Base-by-base conservation (phyloP, 2,888 invertebrate species). In the Proisotoma minuta region DNA sequence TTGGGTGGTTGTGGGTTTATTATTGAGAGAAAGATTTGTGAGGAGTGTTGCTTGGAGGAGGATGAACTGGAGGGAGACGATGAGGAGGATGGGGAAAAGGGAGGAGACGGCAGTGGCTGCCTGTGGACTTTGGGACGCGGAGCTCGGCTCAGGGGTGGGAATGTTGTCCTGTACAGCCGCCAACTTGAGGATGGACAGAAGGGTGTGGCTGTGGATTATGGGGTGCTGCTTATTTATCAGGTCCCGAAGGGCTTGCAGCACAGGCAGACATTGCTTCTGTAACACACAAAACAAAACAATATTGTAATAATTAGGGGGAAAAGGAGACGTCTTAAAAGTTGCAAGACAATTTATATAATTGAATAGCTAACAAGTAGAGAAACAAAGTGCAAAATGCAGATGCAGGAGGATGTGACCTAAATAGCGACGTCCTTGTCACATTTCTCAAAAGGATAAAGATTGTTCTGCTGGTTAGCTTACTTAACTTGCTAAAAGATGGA, bases 161-260 rank as follows among this genome's bases (percentile, higher is more conserved):
- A 89, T 86, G 70, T 89, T 86, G 79, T 68, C 61, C 51, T 91
- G 91, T 58, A 92, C 91, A 81, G 91, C 91, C 58, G 91, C 91
- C 82, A 92, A 89, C 81, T 92, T 92, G 81, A 92, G 89, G 78
- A 92, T 91, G 73, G 92, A 92, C 62, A 92, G 83, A 39, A 91
- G 83, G 65, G 90, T 85, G 78, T 92, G 91, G 54, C 91, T 90
- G 76, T 88, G 87, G 72, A 92, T 87, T 76, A 91, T 89, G 71
- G 88, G 87, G 78, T 90, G 87, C 75, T 88, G 87, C 52, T 87
- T 84, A 81, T 91, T 92, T 77, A 93, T 91, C 76, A 89, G 86
- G 68, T 88, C 85, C 77, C 89, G 89, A 66, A 92, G 84, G 69
- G 86, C 84, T 79, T 89, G 88, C 69, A 92, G 81, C 69, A 89